Evolutionary conservation across 2,113 vertebrate species (phyloP).

Genomic region (Phrynocephalus versicolor): DNA sequence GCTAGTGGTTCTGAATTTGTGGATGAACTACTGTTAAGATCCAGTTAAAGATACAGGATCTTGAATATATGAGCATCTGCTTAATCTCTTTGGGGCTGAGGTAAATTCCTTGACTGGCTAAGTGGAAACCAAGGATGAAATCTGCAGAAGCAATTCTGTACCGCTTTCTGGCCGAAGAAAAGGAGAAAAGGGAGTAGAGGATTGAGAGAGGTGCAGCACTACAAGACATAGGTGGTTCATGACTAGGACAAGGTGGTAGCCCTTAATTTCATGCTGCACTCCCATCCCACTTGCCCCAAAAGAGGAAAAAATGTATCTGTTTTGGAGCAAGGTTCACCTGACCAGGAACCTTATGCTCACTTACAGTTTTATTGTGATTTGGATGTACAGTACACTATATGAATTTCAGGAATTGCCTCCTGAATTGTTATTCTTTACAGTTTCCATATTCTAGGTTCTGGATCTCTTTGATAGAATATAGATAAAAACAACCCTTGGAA

Average conservation of each 20-base stretch:
- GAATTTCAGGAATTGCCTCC: background rate
- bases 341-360: background rate
- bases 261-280: too few relatives aligned
- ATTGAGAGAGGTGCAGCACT: background rate
- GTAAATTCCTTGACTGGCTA: background rate
- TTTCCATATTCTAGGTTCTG: background rate
- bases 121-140: background rate
- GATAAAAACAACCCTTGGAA: constrained; percentile 39
- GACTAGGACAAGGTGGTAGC: too few relatives aligned
- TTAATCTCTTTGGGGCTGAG: background rate
- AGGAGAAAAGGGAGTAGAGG: background rate
- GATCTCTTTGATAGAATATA: constrained; percentile 12
- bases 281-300: too few relatives aligned
- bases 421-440: background rate
- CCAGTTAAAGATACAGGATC: too few relatives aligned
- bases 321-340: too few relatives aligned
- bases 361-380: background rate
- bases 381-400: background rate
- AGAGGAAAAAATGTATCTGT: too few relatives aligned
- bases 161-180: background rate
- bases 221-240: too few relatives aligned
- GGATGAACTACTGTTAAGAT: too few relatives aligned
- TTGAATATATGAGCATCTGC: background rate
- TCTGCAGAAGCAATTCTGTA: background rate
- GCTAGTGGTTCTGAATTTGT: too few relatives aligned